phyloP scores from a whole-genome alignment of 2,888 invertebrate genomes.

The Helobdella robusta region DNA sequence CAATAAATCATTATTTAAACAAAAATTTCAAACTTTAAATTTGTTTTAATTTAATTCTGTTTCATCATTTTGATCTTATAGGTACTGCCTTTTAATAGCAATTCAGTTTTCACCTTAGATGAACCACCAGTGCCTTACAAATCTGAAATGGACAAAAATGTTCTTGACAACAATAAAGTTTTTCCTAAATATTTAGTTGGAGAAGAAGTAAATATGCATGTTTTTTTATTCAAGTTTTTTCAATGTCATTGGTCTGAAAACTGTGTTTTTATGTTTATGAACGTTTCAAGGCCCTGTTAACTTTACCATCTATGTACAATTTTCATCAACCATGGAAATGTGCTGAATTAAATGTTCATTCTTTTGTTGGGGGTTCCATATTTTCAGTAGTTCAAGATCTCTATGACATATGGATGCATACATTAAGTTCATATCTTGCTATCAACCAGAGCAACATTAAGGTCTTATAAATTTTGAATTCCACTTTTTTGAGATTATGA shows the following conservation, averaged over 20 bases:
- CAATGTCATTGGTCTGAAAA: neutral
- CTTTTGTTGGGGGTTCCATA: conserved; percentile 73
- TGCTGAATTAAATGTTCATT: conserved; percentile 77
- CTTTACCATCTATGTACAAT: conserved; percentile 57
- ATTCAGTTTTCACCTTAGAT: no score
- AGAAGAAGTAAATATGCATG: no score
- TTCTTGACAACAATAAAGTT: no score
- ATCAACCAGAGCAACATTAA: conserved; percentile 59
- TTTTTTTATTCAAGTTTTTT: neutral
- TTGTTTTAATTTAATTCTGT: no score
- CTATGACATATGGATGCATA: conserved; percentile 76
- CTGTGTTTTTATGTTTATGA: neutral
- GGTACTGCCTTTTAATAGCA: no score
- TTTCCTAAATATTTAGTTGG: no score
- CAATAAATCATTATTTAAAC: no score
- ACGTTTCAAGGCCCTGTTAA: neutral
- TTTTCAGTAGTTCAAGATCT: conserved; percentile 73
- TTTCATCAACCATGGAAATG: conserved; percentile 79
- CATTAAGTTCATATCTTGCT: conserved; percentile 65
- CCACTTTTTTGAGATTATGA: neutral
- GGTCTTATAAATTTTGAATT: conserved; percentile 40
- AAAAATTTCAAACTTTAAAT: no score
- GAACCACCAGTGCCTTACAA: no score
- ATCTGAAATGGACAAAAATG: neutral
- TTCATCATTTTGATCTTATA: no score